These are phyloP conservation scores for Drosophila niveifrons DNA, from an alignment of 2,888 invertebrate genomes.

Conservation along the genomic window DNA sequence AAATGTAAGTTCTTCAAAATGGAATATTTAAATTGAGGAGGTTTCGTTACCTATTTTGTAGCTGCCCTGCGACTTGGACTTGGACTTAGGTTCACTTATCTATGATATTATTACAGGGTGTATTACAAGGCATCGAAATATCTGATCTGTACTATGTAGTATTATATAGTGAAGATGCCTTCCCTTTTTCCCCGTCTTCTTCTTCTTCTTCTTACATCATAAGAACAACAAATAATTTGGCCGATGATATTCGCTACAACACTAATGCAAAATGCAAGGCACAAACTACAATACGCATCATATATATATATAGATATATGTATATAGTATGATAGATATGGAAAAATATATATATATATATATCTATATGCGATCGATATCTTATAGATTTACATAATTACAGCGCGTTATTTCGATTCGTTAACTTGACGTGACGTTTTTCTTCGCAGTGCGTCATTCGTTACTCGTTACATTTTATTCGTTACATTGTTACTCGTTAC, in stretches of 20 bases:
- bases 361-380: conserved; percentile 18
- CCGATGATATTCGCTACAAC: conserved; percentile 63
- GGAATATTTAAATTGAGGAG: conserved; percentile 65
- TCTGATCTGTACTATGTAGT: too few species aligned
- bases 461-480: conserved; percentile 21
- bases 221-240: conserved; percentile 32
- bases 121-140: conserved; percentile 3
- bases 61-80: conserved; percentile 54
- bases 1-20: conserved; percentile 48
- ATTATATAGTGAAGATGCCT: conserved; percentile 4
- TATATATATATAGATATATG: conserved; percentile 29
- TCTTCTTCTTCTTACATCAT: conserved; percentile 21
- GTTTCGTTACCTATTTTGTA: conserved; percentile 48
- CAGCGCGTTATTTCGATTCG: conserved; percentile 38
- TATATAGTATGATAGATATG: conserved; percentile 17
- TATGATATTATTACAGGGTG: conserved; percentile 10
- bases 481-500: conserved; percentile 42
- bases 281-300: conserved; percentile 33
- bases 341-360: conserved; percentile 21
- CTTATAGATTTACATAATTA: conserved; percentile 50
- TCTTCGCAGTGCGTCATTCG: background rate
- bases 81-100: conserved; percentile 36
- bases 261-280: conserved; percentile 55
- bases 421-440: conserved; percentile 2
- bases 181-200: background rate